Evolutionary conservation across 2,113 vertebrate genomes (phyloP).

Genomic region (Corvus cornix): DNA sequence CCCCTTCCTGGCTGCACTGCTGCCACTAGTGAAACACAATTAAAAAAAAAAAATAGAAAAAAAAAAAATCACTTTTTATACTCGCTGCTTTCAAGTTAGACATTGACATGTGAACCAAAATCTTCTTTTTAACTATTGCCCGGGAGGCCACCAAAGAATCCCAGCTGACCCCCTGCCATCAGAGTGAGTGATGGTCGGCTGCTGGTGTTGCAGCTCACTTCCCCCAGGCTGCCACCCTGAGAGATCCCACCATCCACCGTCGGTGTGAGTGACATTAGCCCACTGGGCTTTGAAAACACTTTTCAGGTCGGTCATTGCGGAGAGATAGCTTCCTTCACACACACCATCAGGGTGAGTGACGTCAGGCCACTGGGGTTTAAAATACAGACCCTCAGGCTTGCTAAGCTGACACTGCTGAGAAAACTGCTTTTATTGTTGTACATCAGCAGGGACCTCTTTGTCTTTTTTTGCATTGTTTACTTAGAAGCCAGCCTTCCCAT

Average conservation of each 20-base stretch:
- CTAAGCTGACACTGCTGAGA: conserved; percentile 63
- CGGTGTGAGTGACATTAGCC: conserved; percentile 57
- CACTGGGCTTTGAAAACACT: conserved; percentile 63
- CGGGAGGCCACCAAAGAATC: conserved; percentile 58
- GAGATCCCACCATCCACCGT: conserved; percentile 47
- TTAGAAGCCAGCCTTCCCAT: conserved; percentile 32
- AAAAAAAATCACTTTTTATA: conserved; percentile 55
- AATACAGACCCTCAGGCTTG: conserved; percentile 62
- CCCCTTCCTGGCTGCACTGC: conserved; percentile 37
- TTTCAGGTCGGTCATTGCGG: conserved; percentile 14
- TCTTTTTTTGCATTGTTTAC: conserved; percentile 63
- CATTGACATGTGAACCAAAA: conserved; percentile 67
- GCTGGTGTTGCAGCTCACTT: conserved; percentile 52
- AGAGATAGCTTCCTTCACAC: conserved; percentile 43
- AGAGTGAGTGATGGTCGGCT: conserved; percentile 55
- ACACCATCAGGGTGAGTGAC: conserved; percentile 52
- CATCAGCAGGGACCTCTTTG: conserved; percentile 65
- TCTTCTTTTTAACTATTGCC: conserved; percentile 67
- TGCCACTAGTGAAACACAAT: conserved; percentile 47
- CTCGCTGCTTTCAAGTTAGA: conserved; percentile 63
- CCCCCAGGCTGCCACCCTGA: conserved; percentile 48
- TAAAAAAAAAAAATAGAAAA: not conserved
- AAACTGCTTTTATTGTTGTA: conserved; percentile 69
- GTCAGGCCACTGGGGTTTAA: conserved; percentile 60
- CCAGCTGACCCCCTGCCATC: conserved; percentile 56